Conservation (phyloP, 2,797 vertebrate species). For the Muscicapa striata region DNA sequence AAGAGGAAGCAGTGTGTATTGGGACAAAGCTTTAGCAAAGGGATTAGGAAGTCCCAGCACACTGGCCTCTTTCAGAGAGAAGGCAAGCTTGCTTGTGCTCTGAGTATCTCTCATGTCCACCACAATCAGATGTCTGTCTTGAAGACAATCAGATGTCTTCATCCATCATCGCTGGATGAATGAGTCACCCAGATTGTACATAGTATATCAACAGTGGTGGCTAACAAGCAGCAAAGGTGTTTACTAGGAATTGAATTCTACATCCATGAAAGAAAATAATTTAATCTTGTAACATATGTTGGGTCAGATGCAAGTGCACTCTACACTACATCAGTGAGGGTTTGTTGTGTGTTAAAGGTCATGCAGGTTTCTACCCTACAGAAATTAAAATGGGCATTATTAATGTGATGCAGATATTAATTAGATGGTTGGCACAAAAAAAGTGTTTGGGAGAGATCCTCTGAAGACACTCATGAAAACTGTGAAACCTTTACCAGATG, state of each 20-base stretch:
- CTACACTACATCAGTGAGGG: background rate
- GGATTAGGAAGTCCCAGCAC: fast-evolving
- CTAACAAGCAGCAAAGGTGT: background rate
- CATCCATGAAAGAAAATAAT: background rate
- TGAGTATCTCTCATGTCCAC: background rate
- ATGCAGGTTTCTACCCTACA: background rate
- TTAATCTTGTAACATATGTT: background rate
- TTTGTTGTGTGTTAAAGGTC: background rate
- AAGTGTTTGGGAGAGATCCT: background rate
- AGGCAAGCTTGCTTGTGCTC: background rate
- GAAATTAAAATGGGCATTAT: background rate
- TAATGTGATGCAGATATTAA: background rate
- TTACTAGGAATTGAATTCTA: background rate
- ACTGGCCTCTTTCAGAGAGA: background rate
- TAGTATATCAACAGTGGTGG: background rate
- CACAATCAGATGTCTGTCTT: background rate
- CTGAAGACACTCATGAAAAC: background rate
- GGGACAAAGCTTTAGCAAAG: background rate
- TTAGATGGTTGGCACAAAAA: background rate
- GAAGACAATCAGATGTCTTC: background rate
- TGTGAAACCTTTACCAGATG: background rate
- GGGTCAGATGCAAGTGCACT: background rate
- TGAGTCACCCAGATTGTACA: background rate
- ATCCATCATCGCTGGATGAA: background rate
- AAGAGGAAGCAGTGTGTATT: background rate